Evolutionary conservation across 2,797 vertebrate genomes (phyloP), one percentile per base, ranked within the genome.

Genomic region (Rhynchonycteris naso): DNA sequence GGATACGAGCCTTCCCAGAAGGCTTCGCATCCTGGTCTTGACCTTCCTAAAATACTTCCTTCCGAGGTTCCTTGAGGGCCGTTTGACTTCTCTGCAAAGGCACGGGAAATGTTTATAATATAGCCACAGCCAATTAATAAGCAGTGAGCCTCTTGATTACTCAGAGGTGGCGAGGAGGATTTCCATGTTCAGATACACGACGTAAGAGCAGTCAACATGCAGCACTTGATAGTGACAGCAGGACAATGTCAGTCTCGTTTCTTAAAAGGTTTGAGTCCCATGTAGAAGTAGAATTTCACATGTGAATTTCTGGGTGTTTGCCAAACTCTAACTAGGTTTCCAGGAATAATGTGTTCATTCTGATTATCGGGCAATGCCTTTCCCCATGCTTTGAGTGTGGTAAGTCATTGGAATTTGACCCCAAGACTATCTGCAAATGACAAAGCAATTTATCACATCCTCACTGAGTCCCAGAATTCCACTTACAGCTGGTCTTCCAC

Each of bases 401-500:
- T 84, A 92, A 91, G 85, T 86, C 93, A 56, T 63, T 0, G 50
- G 96, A 97, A 93, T 97, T 85, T 97, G 97, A 96, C 95, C 96
- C 92, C 63, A 81, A 35, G 50, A 86, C 69, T 95, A 91, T 65
- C 52, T 85, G 79, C 35, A 95, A 91, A 90, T 82, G 71, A 81
- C 94, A 89, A 72, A 79, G 69, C 22, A 78, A 52, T 72, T 96
- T 92, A 94, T 86, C 65, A 90, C 47, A 88, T 38, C 63, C 24
- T 38, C 47, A 19, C 12, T 19, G 50, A 92, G 56, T 76, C 59
- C 66, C 76, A 92, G 72, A 78, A 71, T 65, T 80, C 86, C 66
- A 95, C 59, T 56, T 58, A 84, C 30, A 88, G 68, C 28, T 74
- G 72, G 22, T 52, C 71, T 30, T 72, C 63, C 35, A 30, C 16